Conservation (phyloP, 1,140 invertebrate genomes). For the Drosophila biarmipes region DNA sequence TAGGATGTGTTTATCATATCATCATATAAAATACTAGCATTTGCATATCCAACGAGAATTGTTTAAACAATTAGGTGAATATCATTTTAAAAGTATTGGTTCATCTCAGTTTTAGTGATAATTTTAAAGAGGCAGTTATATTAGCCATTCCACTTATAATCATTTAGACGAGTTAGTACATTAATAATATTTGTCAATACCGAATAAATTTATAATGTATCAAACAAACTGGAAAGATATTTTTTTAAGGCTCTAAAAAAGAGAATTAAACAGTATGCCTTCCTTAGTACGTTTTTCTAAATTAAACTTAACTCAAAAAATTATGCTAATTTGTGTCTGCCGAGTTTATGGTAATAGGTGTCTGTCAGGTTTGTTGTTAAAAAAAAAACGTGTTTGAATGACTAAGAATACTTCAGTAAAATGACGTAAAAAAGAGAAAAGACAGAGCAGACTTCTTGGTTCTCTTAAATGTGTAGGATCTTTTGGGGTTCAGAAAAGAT, state of each 20-base stretch:
- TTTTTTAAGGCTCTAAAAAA: too few relatives aligned
- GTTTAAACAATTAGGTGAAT: slow-evolving; percentile 8
- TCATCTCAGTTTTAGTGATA: too few relatives aligned
- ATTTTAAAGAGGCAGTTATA: too few relatives aligned
- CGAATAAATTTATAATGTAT: too few relatives aligned
- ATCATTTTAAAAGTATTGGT: neutral
- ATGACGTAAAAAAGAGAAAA: slow-evolving; percentile 20
- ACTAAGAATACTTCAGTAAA: slow-evolving; percentile 10
- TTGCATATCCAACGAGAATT: slow-evolving; percentile 18
- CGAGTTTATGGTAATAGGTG: slow-evolving; percentile 11
- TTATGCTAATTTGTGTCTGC: slow-evolving; percentile 31
- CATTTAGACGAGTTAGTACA: too few relatives aligned
- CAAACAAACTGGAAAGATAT: too few relatives aligned
- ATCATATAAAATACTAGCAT: slow-evolving; percentile 2
- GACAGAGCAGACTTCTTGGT: neutral
- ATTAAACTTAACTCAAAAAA: neutral
- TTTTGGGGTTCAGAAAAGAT: neutral
- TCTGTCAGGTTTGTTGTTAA: slow-evolving; percentile 16
- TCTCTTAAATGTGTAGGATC: slow-evolving; percentile 4
- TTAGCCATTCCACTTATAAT: too few relatives aligned
- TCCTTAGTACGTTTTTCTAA: neutral
- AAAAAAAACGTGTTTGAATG: slow-evolving; percentile 29
- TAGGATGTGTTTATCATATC: too few relatives aligned
- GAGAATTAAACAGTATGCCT: neutral
- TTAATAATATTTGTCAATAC: too few relatives aligned